Conservation (phyloP, 92 coral and sea anemone genomes). For the Epizoanthus stellaris region DNA sequence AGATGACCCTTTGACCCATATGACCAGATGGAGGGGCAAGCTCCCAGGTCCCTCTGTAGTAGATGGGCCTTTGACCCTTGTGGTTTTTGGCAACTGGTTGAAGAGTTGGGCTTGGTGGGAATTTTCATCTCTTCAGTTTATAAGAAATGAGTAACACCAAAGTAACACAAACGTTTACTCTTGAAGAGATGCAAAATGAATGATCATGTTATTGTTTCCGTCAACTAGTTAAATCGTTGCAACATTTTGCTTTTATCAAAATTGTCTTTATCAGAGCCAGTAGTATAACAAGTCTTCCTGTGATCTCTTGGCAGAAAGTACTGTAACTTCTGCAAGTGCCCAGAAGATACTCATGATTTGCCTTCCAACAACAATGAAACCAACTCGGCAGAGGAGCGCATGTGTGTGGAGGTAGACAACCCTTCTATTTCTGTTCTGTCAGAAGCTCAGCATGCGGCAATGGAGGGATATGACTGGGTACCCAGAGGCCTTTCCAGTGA, state of each 20-base stretch:
- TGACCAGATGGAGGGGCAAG: too few relatives aligned
- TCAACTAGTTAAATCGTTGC: too few relatives aligned
- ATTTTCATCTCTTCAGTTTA: too few relatives aligned
- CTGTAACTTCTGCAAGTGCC: conserved; percentile 89
- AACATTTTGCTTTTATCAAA: neutral
- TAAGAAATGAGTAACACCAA: too few relatives aligned
- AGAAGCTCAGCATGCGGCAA: conserved; percentile 67
- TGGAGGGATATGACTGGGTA: conserved; percentile 96
- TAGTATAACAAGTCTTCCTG: neutral
- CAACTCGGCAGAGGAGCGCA: conserved; percentile 87
- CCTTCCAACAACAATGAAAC: conserved; percentile 77
- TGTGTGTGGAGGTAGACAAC: conserved; percentile 85
- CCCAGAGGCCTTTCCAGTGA: conserved; percentile 78
- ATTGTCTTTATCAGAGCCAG: neutral
- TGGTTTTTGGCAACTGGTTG: too few relatives aligned
- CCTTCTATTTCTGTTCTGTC: conserved; percentile 74
- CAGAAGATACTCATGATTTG: conserved; percentile 81
- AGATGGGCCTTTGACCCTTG: too few relatives aligned
- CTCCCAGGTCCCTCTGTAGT: too few relatives aligned
- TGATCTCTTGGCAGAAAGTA: conserved; percentile 65
- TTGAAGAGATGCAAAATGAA: too few relatives aligned
- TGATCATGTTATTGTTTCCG: too few relatives aligned
- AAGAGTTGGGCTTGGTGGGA: too few relatives aligned
- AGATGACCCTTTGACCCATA: too few relatives aligned
- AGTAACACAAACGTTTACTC: too few relatives aligned